phyloP scores from a whole-genome alignment of 2,797 vertebrate species.

The Toxotes lorentzi region DNA sequence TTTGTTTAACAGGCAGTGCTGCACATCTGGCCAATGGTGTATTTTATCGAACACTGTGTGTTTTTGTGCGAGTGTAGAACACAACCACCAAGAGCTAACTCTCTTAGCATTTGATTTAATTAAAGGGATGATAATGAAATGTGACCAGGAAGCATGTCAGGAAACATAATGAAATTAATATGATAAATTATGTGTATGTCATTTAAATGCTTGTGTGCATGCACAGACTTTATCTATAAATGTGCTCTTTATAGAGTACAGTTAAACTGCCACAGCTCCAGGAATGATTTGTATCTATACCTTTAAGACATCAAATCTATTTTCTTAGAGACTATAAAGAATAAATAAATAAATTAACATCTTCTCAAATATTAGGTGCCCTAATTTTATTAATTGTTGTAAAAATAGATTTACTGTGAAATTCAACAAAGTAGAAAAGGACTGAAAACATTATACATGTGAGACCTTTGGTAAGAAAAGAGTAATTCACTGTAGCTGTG shows the following conservation, averaged over 20 bases:
- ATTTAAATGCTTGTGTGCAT: neutral
- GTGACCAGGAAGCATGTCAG: constrained; percentile 10
- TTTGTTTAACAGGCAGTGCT: neutral
- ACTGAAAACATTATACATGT: neutral
- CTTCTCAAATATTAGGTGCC: too few relatives aligned
- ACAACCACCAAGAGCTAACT: constrained; percentile 13
- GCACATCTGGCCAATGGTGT: neutral
- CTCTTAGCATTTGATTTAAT: constrained; percentile 33
- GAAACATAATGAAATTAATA: constrained; percentile 39
- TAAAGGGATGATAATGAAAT: constrained; percentile 23
- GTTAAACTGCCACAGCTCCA: constrained; percentile 5
- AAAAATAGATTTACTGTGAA: neutral
- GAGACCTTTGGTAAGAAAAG: neutral
- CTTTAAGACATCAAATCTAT: neutral
- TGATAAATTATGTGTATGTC: constrained; percentile 6
- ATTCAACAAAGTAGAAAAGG: neutral
- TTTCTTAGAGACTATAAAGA: neutral
- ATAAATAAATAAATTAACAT: too few relatives aligned
- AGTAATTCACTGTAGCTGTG: constrained; percentile 6
- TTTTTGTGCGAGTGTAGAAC: neutral
- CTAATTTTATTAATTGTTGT: neutral
- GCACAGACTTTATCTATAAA: constrained; percentile 1
- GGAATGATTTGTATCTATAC: neutral
- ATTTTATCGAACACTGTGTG: neutral
- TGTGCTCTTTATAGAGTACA: neutral